Evolutionary conservation across 2,888 invertebrate species (phyloP).

Genomic region (Eristalis pertinax): DNA sequence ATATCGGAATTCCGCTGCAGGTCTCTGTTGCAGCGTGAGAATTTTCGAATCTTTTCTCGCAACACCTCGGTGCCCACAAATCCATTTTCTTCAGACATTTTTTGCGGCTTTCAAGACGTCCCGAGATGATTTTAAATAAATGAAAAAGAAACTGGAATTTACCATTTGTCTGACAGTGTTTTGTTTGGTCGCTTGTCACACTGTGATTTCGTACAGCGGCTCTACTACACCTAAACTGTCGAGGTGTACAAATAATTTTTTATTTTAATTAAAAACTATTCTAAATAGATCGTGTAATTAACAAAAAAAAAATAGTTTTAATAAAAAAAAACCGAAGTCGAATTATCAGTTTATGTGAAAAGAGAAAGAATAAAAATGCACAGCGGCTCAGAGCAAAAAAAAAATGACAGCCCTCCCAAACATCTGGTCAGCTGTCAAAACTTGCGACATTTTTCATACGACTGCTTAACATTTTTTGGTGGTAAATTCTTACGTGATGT

Average conservation of each 20-base stretch:
- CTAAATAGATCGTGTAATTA: no score
- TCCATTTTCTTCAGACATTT: slow-evolving; percentile 48
- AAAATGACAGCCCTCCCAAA: background rate
- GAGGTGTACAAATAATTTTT: no score
- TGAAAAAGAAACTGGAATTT: background rate
- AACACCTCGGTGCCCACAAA: slow-evolving; percentile 41
- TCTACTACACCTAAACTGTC: background rate
- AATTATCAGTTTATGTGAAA: no score
- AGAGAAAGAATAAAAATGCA: no score
- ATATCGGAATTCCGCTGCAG: slow-evolving; percentile 74
- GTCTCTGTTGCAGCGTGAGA: slow-evolving; percentile 75
- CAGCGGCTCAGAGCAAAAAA: no score
- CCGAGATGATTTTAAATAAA: background rate
- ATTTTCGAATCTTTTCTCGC: slow-evolving; percentile 76
- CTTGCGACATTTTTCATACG: slow-evolving; percentile 17
- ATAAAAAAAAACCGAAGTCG: no score
- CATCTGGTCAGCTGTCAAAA: slow-evolving; percentile 29
- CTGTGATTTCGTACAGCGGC: background rate
- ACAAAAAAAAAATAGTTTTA: no score
- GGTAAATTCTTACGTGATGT: slow-evolving; percentile 74
- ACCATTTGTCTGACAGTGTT: background rate
- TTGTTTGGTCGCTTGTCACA: background rate
- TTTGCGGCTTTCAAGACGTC: background rate
- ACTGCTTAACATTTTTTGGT: background rate
- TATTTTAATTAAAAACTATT: no score